Evolutionary conservation across 2,797 vertebrate species (phyloP).

Genomic region (Hoplostethus atlanticus): DNA sequence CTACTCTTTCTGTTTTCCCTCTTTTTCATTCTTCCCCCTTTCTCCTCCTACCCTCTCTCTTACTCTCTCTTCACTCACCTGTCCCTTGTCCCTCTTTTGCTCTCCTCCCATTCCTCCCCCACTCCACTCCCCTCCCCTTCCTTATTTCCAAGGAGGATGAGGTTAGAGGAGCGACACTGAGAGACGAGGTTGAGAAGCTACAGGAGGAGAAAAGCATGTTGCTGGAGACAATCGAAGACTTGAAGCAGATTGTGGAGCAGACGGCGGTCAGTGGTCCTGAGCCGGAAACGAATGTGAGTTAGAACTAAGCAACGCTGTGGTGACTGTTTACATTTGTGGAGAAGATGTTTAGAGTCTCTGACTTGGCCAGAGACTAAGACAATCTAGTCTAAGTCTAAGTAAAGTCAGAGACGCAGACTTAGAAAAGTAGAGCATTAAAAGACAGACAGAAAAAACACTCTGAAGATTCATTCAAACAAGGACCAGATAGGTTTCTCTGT

Average conservation of each 20-base stretch:
- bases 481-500: no score
- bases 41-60: background rate
- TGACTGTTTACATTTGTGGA: background rate
- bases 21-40: background rate
- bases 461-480: no score
- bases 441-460: background rate
- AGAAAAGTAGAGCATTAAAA: constrained; percentile 18
- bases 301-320: background rate
- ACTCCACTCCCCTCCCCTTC: constrained; percentile 37
- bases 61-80: background rate
- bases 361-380: background rate
- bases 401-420: constrained; percentile 4
- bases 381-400: background rate
- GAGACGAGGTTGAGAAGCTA: constrained; percentile 82
- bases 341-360: no score
- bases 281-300: constrained; percentile 67
- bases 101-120: constrained; percentile 24
- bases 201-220: constrained; percentile 85
- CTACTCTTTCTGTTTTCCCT: background rate
- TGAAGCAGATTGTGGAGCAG: constrained; percentile 83
- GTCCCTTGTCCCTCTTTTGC: constrained; percentile 18
- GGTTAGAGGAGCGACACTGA: constrained; percentile 67
- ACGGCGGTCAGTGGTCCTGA: constrained; percentile 66
- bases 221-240: constrained; percentile 84
- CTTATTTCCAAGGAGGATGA: constrained; percentile 79